Conservation (phyloP, 2,797 vertebrate species). For the Meriones psammophilus region DNA sequence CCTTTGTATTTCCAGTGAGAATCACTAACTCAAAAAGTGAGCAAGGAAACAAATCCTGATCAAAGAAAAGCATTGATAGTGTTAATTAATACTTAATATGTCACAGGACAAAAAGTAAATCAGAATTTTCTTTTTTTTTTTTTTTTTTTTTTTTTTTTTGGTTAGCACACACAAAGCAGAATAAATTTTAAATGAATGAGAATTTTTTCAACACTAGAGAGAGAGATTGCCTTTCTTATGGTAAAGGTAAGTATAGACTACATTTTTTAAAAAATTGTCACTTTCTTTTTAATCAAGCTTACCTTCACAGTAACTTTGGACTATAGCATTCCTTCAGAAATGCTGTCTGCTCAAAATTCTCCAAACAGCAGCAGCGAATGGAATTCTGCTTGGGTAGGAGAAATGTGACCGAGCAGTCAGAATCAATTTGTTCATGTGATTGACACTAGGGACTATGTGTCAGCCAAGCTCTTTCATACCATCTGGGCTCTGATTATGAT, state of each 20-base stretch:
- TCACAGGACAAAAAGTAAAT: conserved; percentile 73
- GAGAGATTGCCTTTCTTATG: conserved; percentile 67
- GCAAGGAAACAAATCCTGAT: conserved; percentile 74
- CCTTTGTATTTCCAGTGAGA: conserved; percentile 73
- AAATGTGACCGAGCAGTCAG: conserved; percentile 69
- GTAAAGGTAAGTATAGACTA: conserved; percentile 71
- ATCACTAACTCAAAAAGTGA: conserved; percentile 74
- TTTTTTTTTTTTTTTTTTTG: conserved; percentile 59
- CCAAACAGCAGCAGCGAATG: conserved; percentile 56
- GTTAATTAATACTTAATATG: conserved; percentile 34
- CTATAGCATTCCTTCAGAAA: conserved; percentile 79
- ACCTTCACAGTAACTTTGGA: conserved; percentile 75
- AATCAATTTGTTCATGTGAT: conserved; percentile 78
- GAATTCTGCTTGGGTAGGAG: conserved; percentile 77
- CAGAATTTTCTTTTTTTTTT: conserved; percentile 63
- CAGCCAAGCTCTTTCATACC: conserved; percentile 71
- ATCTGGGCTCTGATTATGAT: conserved; percentile 84
- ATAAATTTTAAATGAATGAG: conserved; percentile 72
- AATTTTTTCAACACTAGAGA: conserved; percentile 43
- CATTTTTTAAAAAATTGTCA: conserved; percentile 66
- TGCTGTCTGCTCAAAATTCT: conserved; percentile 81
- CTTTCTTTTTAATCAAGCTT: conserved; percentile 80
- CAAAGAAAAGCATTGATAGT: conserved; percentile 66
- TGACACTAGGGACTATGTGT: conserved; percentile 74
- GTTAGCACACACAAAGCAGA: conserved; percentile 71